Conservation (phyloP, 37 sponge, comb jelly and placozoan species). For the Agelas oroides region DNA sequence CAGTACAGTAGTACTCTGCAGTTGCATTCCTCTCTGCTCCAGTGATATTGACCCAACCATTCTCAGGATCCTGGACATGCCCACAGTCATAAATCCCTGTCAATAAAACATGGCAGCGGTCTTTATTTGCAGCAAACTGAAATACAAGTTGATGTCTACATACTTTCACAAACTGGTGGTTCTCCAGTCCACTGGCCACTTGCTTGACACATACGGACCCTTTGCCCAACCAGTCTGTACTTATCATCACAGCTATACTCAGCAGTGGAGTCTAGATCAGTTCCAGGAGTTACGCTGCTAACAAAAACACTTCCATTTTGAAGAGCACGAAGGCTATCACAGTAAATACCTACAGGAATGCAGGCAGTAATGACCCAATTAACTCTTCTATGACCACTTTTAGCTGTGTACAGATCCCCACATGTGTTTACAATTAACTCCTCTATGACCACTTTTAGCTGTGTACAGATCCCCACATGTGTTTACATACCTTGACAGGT, state of each 20-base stretch:
- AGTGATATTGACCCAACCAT: background rate
- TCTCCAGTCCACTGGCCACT: background rate
- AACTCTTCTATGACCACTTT: background rate
- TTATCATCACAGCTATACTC: slow-evolving; percentile 3
- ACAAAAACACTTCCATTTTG: background rate
- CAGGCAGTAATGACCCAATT: background rate
- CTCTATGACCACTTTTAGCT: too few relatives aligned
- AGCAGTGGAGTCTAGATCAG: background rate
- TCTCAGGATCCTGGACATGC: background rate
- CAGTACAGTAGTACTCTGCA: background rate
- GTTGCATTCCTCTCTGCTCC: background rate
- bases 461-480: too few relatives aligned
- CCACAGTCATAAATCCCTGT: background rate
- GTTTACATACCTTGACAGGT: slow-evolving; percentile 5
- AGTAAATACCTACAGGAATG: slow-evolving; percentile 1
- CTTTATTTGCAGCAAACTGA: too few relatives aligned
- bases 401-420: too few relatives aligned
- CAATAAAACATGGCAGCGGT: too few relatives aligned
- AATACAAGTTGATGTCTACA: background rate
- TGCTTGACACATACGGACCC: background rate
- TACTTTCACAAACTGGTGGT: background rate
- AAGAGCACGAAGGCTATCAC: background rate
- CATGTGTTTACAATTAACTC: background rate
- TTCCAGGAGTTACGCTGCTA: background rate
- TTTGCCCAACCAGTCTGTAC: slow-evolving; percentile 3